Conservation (phyloP, 92 coral and sea anemone species). For the Epizoanthus stellaris region DNA sequence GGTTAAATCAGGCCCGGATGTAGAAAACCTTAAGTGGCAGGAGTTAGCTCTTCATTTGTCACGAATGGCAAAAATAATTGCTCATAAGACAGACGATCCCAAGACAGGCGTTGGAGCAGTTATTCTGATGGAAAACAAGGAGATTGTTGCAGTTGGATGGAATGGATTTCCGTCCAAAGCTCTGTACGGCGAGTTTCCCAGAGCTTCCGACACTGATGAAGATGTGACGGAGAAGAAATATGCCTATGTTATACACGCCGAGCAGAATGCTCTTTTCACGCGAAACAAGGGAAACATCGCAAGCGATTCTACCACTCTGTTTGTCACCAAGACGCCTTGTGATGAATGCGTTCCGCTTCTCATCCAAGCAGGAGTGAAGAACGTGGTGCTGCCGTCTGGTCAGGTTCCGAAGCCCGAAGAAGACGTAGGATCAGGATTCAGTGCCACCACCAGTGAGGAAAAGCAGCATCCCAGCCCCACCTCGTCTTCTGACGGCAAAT, state of each 20-base stretch:
- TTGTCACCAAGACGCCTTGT: conserved; percentile 82
- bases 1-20: background rate
- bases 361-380: conserved; percentile 64
- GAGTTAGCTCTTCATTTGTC: conserved; percentile 58
- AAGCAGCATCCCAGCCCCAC: background rate
- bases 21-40: conserved; percentile 16
- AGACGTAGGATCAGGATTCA: no score
- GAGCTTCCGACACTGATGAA: conserved; percentile 61
- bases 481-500: background rate
- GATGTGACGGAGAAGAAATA: conserved; percentile 53
- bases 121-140: conserved; percentile 53
- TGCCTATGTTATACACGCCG: conserved; percentile 84
- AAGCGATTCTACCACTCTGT: conserved; percentile 62
- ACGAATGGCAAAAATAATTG: conserved; percentile 73
- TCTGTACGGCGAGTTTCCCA: conserved; percentile 85
- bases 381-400: conserved; percentile 46
- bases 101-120: conserved; percentile 90
- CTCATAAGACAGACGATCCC: conserved; percentile 90
- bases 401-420: background rate
- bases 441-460: background rate
- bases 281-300: conserved; percentile 64
- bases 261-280: conserved; percentile 81
- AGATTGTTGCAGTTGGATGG: conserved; percentile 84
- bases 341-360: conserved; percentile 77
- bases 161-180: conserved; percentile 92